Base-by-base conservation (phyloP, 2,113 vertebrate genomes). In the Phyllostomus discolor region DNA sequence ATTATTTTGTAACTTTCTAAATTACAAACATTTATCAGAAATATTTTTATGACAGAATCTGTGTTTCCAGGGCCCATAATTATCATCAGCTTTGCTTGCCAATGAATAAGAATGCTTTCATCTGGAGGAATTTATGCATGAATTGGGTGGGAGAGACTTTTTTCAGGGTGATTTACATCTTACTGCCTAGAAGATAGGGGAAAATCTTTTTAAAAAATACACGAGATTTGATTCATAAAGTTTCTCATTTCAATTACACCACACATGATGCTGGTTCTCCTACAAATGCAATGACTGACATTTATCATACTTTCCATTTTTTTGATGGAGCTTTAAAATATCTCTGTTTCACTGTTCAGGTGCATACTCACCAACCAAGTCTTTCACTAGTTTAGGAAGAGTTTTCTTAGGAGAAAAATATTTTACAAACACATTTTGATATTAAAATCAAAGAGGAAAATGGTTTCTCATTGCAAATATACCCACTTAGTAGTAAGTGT, bases 21-120 rank as follows among this genome's bases (percentile, higher is more conserved):
- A 92, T 31, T 64, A 57, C 97, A 92, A 97, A 96, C 54, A 88
- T 97, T 96, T 98, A 93, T 91, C 69, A 96, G 75, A 88, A 97
- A 90, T 86, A 92, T 91, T 94, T 97, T 98, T 96, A 94, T 95
- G 54, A 95, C 79, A 0, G 0, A 31, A 89, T 50, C 96, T 97
- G 67, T 24, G 94, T 96, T 96, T 69, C 24, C 88, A 38, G 76
- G 78, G n/a, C 24, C 85, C n/a, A 41, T 0, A 7, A 90, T 89
- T 92, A 70, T 66, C 92, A 97, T 95, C 73, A 93, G 43, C 43
- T 95, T 46, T 86, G 20, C 70, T 95, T 98, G 97, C 54, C 24
- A 96, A 31, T 96, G 80, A 85, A 87, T 11, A 96, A 95, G 93
- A 96, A 86, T 33, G 5, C 8, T 87, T 95, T 97, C 84, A 91